These are phyloP conservation scores for Hermatobates lingyangjiaoensis DNA, from an alignment of 1,140 invertebrate species.

Conservation along the genomic window DNA sequence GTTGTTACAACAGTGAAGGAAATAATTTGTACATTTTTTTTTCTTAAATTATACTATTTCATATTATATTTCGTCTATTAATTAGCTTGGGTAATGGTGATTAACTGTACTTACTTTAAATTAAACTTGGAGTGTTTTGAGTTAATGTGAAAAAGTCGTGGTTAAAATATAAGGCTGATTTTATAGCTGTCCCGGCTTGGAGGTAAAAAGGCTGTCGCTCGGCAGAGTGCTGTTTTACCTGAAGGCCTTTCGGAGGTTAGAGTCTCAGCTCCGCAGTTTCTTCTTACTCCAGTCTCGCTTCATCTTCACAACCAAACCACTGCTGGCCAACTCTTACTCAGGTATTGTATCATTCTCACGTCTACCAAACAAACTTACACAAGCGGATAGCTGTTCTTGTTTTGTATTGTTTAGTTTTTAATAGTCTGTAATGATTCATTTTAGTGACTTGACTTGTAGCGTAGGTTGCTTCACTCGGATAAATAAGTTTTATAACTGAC, in stretches of 20 bases:
- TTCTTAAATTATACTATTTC: too few species aligned
- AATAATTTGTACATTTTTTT: too few species aligned
- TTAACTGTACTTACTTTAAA: neutral
- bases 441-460: too few species aligned
- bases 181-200: neutral
- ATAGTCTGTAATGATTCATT: too few species aligned
- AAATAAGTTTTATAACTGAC: neutral
- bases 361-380: neutral
- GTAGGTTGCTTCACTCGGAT: too few species aligned
- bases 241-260: slow-evolving; percentile 16
- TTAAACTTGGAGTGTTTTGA: neutral
- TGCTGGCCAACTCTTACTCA: slow-evolving; percentile 30
- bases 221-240: neutral
- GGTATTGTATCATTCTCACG: slow-evolving; percentile 18
- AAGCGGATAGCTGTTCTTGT: too few species aligned
- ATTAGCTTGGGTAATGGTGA: neutral
- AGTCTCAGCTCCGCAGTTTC: slow-evolving; percentile 30
- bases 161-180: neutral
- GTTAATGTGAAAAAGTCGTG: neutral
- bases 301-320: slow-evolving; percentile 26
- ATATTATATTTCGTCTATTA: too few species aligned
- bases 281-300: slow-evolving; percentile 26
- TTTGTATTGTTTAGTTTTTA: too few species aligned
- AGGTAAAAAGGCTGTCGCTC: neutral
- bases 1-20: too few species aligned